phyloP scores from a whole-genome alignment of 2,797 vertebrate genomes.

The Zenarchopterus dispar region DNA sequence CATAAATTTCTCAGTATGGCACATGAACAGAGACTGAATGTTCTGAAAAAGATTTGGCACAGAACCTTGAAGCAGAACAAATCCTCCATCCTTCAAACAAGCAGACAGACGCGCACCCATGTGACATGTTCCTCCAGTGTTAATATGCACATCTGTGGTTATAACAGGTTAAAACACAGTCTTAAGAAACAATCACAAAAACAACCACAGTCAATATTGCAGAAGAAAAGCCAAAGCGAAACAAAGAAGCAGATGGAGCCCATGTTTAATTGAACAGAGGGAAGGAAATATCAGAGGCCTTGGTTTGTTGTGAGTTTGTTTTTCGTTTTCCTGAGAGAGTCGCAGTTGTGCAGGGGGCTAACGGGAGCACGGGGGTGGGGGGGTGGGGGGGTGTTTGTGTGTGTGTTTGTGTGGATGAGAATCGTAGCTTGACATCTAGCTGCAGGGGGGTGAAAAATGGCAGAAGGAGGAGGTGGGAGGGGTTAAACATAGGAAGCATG shows the following conservation, averaged over 20 bases:
- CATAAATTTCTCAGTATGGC: slow-evolving; percentile 80
- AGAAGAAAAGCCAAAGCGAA: slow-evolving; percentile 64
- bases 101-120: slow-evolving; percentile 11
- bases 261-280: slow-evolving; percentile 84
- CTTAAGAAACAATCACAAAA: slow-evolving; percentile 70
- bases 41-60: slow-evolving; percentile 80
- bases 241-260: slow-evolving; percentile 77
- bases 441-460: slow-evolving; percentile 45
- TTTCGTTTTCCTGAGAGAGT: slow-evolving; percentile 73
- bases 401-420: slow-evolving; percentile 40
- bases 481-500: slow-evolving; percentile 46
- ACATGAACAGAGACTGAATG: slow-evolving; percentile 80
- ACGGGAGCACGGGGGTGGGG: slow-evolving; percentile 22
- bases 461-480: slow-evolving; percentile 30
- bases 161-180: slow-evolving; percentile 74
- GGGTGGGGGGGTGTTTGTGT: not conserved
- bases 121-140: slow-evolving; percentile 69
- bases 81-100: slow-evolving; percentile 52
- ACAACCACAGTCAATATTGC: slow-evolving; percentile 75
- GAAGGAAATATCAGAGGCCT: slow-evolving; percentile 77
- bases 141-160: slow-evolving; percentile 70
- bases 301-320: slow-evolving; percentile 67
- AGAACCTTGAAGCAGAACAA: slow-evolving; percentile 77
- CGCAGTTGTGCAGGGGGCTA: slow-evolving; percentile 37
- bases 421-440: slow-evolving; percentile 58